phyloP scores from a whole-genome alignment of 2,797 vertebrate species.

The Liparis tanakae region DNA sequence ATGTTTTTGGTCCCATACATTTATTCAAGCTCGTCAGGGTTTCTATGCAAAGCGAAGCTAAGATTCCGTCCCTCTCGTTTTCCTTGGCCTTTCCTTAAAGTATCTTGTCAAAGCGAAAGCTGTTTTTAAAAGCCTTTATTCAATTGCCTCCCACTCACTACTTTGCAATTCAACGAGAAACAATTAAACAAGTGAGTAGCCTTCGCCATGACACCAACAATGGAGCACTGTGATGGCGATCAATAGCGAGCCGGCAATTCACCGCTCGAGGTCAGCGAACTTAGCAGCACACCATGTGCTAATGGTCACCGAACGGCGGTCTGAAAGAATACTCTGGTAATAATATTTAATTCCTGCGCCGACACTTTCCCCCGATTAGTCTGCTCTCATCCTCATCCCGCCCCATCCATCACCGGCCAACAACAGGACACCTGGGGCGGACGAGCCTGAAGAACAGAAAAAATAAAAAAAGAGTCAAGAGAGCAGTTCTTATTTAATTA shows the following conservation, averaged over 20 bases:
- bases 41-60: constrained; percentile 6
- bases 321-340: constrained; percentile 86
- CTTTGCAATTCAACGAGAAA: constrained; percentile 74
- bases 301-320: constrained; percentile 87
- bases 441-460: constrained; percentile 53
- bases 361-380: constrained; percentile 91
- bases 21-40: constrained; percentile 7
- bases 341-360: constrained; percentile 93
- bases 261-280: constrained; percentile 69
- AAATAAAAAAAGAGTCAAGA: constrained; percentile 63
- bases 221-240: constrained; percentile 67
- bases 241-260: constrained; percentile 74
- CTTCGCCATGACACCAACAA: constrained; percentile 65
- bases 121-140: constrained; percentile 54
- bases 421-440: constrained; percentile 82
- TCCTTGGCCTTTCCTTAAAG: constrained; percentile 55
- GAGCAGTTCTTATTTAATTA: constrained; percentile 75
- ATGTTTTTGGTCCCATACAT: background rate
- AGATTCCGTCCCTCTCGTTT: constrained; percentile 34
- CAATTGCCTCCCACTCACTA: constrained; percentile 72
- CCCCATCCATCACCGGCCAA: constrained; percentile 83
- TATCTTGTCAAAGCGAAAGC: constrained; percentile 47
- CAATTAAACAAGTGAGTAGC: constrained; percentile 71
- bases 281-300: constrained; percentile 69
- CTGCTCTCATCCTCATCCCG: constrained; percentile 67